Evolutionary conservation across 2,888 invertebrate species (phyloP), one percentile per base, ranked within the genome.

Genomic region (Mesopsocus fuscifrons): DNA sequence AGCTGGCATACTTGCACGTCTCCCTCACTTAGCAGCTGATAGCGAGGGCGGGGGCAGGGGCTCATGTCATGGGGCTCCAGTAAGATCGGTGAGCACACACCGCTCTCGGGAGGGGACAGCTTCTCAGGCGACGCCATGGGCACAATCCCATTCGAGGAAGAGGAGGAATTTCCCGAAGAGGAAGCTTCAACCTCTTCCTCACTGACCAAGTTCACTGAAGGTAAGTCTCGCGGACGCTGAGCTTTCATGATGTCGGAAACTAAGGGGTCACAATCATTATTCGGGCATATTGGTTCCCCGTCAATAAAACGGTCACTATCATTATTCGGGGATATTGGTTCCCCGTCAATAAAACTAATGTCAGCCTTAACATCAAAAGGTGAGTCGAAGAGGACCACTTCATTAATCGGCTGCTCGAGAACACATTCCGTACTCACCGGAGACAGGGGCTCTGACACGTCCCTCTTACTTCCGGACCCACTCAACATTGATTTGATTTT

Each of bases 1-100:
- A 82, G 67, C 54, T 76, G 72, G 65, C 81, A 82, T 47, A 82
- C 69, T 55, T 77, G 73, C 31, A 80, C 68, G 48, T 77, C 71
- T 2, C 79, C 80, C 51, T 81, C 80, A 13, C 69, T 65, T 40
- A 80, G 68, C 34, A 81, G 66, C 57, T 78, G 80, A 61, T 76
- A 74, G 6, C 20, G 15, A 5, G 20, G 5, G 5, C 38, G 38
- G n/a, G 38, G 38, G 20, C 17, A 18, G 4, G 16, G 38, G 20
- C 38, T 18, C 6, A 11, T 26, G 11, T 26, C 26, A 9, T 6
- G 26, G 26, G 6, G 26, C 26, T 26, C 26, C 11, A 9, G 26
- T 6, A 11, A 26, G 3, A 38, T 11, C 5, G 38, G 38, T 15
- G 38, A 38, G 6, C 20, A 38, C 20, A 38, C 17, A 38, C 17